Percentiles rank a stretch among this genome's conserved stretches.
These are phyloP conservation scores for Acipenser ruthenus DNA, from an alignment of 2,797 vertebrate species.

Conservation along the genomic window DNA sequence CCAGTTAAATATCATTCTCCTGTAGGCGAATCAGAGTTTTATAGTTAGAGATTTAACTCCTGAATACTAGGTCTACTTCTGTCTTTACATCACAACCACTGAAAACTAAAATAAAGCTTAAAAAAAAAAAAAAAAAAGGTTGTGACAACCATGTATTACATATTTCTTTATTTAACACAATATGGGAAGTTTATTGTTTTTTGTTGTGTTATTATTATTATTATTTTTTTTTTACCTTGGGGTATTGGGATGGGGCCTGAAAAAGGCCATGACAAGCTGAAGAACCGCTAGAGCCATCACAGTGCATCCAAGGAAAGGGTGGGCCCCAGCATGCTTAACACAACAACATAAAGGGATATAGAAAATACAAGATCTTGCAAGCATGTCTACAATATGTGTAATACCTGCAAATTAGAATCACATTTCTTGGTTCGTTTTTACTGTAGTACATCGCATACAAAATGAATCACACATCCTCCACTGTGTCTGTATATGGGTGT, in stretches of 20 bases:
- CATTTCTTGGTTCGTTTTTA: no score
- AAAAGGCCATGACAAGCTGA: conserved; percentile 13
- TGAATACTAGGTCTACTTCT: conserved; percentile 27
- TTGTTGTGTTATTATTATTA: neutral
- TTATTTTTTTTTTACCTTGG: conserved; percentile 7
- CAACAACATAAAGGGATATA: neutral
- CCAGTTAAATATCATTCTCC: conserved; percentile 22
- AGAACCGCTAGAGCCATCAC: conserved; percentile 15
- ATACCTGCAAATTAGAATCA: no score
- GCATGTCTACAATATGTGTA: no score
- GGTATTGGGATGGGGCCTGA: conserved; percentile 12
- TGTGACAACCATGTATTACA: neutral
- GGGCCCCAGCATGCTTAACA: conserved; percentile 10
- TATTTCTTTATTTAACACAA: neutral
- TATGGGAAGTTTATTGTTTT: neutral
- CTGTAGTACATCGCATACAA: no score
- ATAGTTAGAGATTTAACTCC: conserved; percentile 42
- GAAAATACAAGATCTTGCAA: neutral
- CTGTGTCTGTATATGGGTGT: no score
- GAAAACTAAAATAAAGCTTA: neutral
- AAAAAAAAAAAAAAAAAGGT: neutral
- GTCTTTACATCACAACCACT: neutral
- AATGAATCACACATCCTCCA: no score
- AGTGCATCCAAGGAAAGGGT: conserved; percentile 19
- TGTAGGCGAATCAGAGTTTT: conserved; percentile 3